Percentiles rank a stretch among this genome's conserved stretches.
phyloP scores from a whole-genome alignment of 2,113 vertebrate species.

The Coryphaenoides rupestris region DNA sequence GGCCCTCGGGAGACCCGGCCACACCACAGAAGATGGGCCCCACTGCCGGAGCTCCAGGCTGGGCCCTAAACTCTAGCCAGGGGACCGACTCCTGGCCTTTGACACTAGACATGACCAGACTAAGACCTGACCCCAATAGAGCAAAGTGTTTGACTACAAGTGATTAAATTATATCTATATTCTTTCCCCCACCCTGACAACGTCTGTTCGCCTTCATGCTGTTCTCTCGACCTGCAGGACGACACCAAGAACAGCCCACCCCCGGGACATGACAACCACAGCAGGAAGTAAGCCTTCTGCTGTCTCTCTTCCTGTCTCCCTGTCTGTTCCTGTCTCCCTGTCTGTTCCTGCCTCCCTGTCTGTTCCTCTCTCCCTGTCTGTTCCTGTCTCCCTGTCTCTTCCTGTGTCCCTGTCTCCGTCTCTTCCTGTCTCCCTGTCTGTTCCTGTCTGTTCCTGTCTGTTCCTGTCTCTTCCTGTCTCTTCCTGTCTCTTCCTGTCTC shows the following conservation, averaged over 20 bases:
- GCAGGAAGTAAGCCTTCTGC: constrained; percentile 82
- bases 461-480: neutral
- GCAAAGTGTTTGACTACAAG: constrained; percentile 72
- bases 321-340: neutral
- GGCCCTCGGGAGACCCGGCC: constrained; percentile 88
- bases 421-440: neutral
- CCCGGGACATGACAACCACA: constrained; percentile 87
- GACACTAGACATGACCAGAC: constrained; percentile 8
- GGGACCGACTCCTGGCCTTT: neutral
- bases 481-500: neutral
- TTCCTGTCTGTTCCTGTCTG: neutral
- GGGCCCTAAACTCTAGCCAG: constrained; percentile 31
- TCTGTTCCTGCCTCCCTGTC: neutral
- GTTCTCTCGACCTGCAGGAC: constrained; percentile 98
- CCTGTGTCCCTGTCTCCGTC: too few species aligned
- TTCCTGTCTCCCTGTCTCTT: too few species aligned
- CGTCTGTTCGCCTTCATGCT: constrained; percentile 91
- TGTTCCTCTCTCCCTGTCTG: neutral
- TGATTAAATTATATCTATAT: constrained; percentile 66
- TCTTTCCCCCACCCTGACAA: constrained; percentile 88
- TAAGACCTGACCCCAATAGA: constrained; percentile 73
- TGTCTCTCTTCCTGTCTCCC: neutral
- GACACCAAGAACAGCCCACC: constrained; percentile 91
- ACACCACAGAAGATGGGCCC: constrained; percentile 83
- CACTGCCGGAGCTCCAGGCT: constrained; percentile 73